Evolutionary conservation across 2,113 vertebrate genomes (phyloP).

Genomic region (Herpetotheres cachinnans): DNA sequence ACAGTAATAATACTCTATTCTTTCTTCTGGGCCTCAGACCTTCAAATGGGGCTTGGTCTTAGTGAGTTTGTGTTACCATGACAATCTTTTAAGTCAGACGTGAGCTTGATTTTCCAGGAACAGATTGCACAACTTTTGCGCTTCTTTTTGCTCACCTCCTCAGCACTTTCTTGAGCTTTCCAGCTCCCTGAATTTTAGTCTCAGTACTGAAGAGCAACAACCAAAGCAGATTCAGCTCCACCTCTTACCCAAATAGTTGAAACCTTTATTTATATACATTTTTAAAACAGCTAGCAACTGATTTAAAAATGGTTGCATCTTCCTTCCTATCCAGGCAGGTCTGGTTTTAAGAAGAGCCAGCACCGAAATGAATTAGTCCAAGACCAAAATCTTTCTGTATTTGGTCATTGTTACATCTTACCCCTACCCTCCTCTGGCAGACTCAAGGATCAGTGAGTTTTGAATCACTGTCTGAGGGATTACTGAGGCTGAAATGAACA

Average conservation of each 20-base stretch:
- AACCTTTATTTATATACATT: neutral
- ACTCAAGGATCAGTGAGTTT: neutral
- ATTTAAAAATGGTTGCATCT: neutral
- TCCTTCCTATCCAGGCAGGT: neutral
- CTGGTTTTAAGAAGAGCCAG: neutral
- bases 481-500: neutral
- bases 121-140: neutral
- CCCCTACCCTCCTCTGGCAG: neutral
- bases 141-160: slow-evolving; percentile 8
- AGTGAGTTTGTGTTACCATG: slow-evolving; percentile 45
- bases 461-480: neutral
- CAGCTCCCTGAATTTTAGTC: neutral
- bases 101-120: neutral
- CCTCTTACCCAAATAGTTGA: neutral
- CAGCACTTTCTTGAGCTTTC: neutral
- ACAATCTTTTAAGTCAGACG: slow-evolving; percentile 6
- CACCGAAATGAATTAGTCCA: neutral
- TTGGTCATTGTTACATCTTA: neutral
- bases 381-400: neutral
- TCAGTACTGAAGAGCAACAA: neutral
- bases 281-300: neutral
- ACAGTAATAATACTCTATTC: slow-evolving; percentile 23
- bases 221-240: neutral
- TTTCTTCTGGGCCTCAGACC: slow-evolving; percentile 31
- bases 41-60: slow-evolving; percentile 5